Percentiles rank a stretch among this genome's conserved stretches.
These are phyloP conservation scores for Nycticryphes semicollaris DNA, from an alignment of 2,113 vertebrate species.

Conservation along the genomic window DNA sequence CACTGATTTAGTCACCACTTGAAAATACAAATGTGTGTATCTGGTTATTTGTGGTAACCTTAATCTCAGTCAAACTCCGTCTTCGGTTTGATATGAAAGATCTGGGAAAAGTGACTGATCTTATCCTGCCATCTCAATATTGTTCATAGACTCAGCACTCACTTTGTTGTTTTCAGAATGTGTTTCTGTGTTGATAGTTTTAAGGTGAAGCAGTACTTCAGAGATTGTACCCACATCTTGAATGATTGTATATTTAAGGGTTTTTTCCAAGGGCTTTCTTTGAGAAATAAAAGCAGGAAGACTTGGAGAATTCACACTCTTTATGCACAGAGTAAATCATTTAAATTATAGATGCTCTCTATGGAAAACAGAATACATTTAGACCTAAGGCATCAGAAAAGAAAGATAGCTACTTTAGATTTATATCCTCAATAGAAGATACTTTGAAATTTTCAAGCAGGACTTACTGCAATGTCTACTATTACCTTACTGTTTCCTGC, in stretches of 20 bases:
- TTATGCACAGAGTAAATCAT: constrained; percentile 27
- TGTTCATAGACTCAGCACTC: not conserved
- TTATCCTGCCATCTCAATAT: not conserved
- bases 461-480: constrained; percentile 3
- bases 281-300: constrained; percentile 49
- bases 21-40: constrained; percentile 28
- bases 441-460: constrained; percentile 25
- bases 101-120: not conserved
- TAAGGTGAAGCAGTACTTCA: constrained; percentile 44
- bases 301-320: constrained; percentile 21
- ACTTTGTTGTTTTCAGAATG: constrained; percentile 6
- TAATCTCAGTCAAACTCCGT: not conserved
- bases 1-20: not conserved
- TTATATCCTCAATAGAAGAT: constrained; percentile 37
- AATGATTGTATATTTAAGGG: not conserved
- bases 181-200: constrained; percentile 7
- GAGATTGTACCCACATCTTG: not conserved
- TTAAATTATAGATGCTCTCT: constrained; percentile 47
- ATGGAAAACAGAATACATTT: not conserved
- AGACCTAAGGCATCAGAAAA: constrained; percentile 22
- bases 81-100: constrained; percentile 26
- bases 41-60: not conserved
- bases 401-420: constrained; percentile 38
- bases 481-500: constrained; percentile 1
- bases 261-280: constrained; percentile 25